Conservation (phyloP, 2,888 invertebrate genomes). For the Parascotia fuliginaria region DNA sequence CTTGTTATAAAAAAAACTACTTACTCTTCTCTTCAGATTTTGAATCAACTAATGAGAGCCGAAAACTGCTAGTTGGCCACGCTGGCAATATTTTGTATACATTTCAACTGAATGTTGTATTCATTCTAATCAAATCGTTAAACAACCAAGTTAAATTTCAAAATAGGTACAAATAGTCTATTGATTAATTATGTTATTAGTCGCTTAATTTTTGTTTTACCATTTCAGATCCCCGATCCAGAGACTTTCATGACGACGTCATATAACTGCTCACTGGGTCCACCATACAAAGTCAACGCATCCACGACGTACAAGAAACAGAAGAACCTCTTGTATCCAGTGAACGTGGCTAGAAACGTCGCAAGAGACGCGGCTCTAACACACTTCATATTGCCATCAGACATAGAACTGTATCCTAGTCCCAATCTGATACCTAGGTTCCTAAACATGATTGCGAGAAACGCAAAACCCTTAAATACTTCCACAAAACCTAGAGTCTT, state of each 20-base stretch:
- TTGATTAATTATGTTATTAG: too few species aligned
- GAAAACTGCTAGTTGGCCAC: too few species aligned
- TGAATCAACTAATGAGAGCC: too few species aligned
- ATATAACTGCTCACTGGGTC: conserved; percentile 89
- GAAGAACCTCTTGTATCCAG: conserved; percentile 94
- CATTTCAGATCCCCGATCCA: conserved; percentile 88
- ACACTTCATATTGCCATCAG: conserved; percentile 93
- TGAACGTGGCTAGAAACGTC: conserved; percentile 96
- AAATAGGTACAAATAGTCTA: too few species aligned
- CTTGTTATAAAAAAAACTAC: too few species aligned
- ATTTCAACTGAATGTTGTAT: too few species aligned
- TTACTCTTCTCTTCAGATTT: too few species aligned
- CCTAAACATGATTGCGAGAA: conserved; percentile 93
- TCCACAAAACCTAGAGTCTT: conserved; percentile 89
- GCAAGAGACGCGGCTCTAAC: conserved; percentile 94
- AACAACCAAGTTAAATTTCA: too few species aligned
- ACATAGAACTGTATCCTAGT: conserved; percentile 96
- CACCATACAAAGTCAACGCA: conserved; percentile 89
- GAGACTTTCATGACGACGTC: conserved; percentile 86
- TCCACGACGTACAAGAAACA: conserved; percentile 91
- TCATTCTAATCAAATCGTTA: too few species aligned
- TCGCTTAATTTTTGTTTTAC: background rate
- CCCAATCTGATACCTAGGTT: conserved; percentile 92
- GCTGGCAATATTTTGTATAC: too few species aligned
- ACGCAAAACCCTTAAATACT: conserved; percentile 87